Percentiles rank a stretch among this genome's conserved stretches.
Evolutionary conservation across 2,797 vertebrate genomes (phyloP).

Genomic region (Antennarius maculatus): DNA sequence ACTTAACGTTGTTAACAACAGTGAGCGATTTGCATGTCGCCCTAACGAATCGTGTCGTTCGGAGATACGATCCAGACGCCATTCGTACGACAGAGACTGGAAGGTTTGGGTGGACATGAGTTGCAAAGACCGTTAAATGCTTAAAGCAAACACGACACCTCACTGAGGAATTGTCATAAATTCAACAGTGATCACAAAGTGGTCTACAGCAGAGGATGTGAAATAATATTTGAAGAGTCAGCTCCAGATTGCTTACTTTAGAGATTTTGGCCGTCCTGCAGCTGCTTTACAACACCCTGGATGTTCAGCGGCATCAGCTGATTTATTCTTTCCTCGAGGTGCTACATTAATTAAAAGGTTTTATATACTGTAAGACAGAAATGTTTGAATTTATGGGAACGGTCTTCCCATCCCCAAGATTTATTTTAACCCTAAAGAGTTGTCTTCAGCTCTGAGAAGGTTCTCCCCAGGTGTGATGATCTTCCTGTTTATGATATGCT

Average conservation of each 20-base stretch:
- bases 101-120: constrained; percentile 12
- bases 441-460: too few relatives aligned
- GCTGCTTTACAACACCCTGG: constrained; percentile 33
- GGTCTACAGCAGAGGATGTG: constrained; percentile 27
- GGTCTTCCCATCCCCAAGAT: neutral
- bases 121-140: constrained; percentile 46
- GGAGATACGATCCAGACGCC: too few relatives aligned
- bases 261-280: constrained; percentile 9
- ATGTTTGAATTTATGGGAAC: neutral
- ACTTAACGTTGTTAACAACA: too few relatives aligned
- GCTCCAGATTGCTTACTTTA: constrained; percentile 47
- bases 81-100: neutral
- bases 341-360: constrained; percentile 1
- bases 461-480: too few relatives aligned
- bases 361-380: constrained; percentile 5
- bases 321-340: constrained; percentile 23
- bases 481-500: too few relatives aligned
- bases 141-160: constrained; percentile 44
- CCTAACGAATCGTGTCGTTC: too few relatives aligned
- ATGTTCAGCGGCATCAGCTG: constrained; percentile 29
- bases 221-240: constrained; percentile 58
- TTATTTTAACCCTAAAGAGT: neutral
- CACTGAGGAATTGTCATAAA: constrained; percentile 39
- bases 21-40: too few relatives aligned
- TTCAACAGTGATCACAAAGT: constrained; percentile 30